phyloP scores from a whole-genome alignment of 2,888 invertebrate species.

The Metalampra italica region DNA sequence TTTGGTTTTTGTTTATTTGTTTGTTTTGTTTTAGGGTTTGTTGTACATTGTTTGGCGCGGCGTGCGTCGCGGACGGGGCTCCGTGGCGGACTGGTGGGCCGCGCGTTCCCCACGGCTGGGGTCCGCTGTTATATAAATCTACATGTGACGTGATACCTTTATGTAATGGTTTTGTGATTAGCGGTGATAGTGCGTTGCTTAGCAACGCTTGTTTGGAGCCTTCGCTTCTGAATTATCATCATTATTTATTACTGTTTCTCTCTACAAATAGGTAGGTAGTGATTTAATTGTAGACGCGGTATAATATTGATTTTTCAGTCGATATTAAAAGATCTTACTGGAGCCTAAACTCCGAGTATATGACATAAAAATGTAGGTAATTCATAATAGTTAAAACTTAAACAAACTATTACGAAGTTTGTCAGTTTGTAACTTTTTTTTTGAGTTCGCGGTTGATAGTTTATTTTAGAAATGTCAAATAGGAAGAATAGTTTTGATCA shows the following conservation, averaged over 20 bases:
- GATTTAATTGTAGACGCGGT: too few species aligned
- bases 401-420: too few species aligned
- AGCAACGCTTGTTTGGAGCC: slow-evolving; percentile 53
- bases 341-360: too few species aligned
- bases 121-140: slow-evolving; percentile 33
- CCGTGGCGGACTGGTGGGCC: slow-evolving; percentile 30
- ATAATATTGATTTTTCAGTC: too few species aligned
- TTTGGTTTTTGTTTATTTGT: slow-evolving; percentile 11
- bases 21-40: slow-evolving; percentile 2
- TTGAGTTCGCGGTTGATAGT: too few species aligned
- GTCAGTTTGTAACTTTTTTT: too few species aligned
- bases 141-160: slow-evolving; percentile 28
- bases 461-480: too few species aligned
- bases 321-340: too few species aligned
- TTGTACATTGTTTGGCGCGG: slow-evolving; percentile 11
- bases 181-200: slow-evolving; percentile 26
- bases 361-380: too few species aligned
- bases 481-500: too few species aligned
- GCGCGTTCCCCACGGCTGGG: slow-evolving; percentile 23
- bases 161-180: slow-evolving; percentile 26
- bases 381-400: too few species aligned
- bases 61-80: slow-evolving; percentile 28
- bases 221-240: neutral
- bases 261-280: too few species aligned
- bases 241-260: slow-evolving; percentile 3